These are phyloP conservation scores for Carposina sasakii DNA, from an alignment of 1,140 invertebrate genomes.

Conservation along the genomic window DNA sequence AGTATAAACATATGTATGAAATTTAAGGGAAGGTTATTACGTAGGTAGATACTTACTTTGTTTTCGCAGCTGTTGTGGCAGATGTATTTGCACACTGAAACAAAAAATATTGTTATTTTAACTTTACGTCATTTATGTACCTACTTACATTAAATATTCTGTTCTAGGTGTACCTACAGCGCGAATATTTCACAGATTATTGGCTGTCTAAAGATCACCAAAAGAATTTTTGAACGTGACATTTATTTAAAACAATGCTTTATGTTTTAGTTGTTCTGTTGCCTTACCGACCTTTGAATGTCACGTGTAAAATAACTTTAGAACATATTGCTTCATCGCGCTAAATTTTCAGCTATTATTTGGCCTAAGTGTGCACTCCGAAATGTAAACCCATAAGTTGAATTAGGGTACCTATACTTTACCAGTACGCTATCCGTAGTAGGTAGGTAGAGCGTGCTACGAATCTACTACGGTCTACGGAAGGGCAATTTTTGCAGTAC, in stretches of 20 bases:
- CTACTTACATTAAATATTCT: too few species aligned
- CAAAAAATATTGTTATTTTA: conserved; percentile 53
- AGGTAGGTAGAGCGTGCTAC: too few species aligned
- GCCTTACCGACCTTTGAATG: conserved; percentile 39
- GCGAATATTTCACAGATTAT: conserved; percentile 6
- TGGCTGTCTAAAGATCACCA: conserved; percentile 9
- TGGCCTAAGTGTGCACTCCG: too few species aligned
- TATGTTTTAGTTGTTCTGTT: conserved; percentile 12
- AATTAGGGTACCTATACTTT: too few species aligned
- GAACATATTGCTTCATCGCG: too few species aligned
- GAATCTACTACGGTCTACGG: too few species aligned
- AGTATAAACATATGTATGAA: background rate
- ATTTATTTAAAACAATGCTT: conserved; percentile 30
- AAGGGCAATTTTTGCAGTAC: too few species aligned
- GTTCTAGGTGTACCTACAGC: background rate
- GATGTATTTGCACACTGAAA: conserved; percentile 86
- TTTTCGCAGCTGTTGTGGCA: conserved; percentile 84
- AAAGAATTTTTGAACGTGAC: conserved; percentile 23
- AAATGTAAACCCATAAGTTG: too few species aligned
- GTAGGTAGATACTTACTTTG: conserved; percentile 75
- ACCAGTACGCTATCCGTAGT: too few species aligned
- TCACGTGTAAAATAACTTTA: too few species aligned
- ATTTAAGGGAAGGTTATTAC: conserved; percentile 1
- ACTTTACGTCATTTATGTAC: too few species aligned
- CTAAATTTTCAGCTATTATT: too few species aligned